Evolutionary conservation across 37 sponge, comb jelly and placozoan genomes (phyloP), one percentile per base, ranked within the genome.

Genomic region (Ianthella basta): DNA sequence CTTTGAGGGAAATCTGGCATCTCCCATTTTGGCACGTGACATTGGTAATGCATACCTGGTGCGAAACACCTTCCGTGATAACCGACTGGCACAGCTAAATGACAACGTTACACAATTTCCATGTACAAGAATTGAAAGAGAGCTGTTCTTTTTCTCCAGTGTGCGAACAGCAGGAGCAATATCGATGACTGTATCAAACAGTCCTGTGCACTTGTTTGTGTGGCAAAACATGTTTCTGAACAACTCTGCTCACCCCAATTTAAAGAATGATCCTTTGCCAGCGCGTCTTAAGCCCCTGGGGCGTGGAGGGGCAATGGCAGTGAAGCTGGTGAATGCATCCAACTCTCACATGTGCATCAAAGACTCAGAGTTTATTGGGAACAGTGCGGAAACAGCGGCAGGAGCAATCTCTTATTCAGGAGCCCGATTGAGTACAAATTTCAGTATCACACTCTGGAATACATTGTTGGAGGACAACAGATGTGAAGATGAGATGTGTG

Each of bases 1-100:
- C 23, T 91, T 91, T 34, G 53, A 75, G 53, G 53, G 37, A 14
- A 75, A 75, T 41, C 21, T 44, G 0, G 78, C 14, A 75, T 15
- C 50, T 41, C 78, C 78, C 50, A 19, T 75, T 16, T 12, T 75
- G 53, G n/a, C 38, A 19, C 23, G 5, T 19, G 78, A 75, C 44
- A n/a, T 32, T 20, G 78, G 40, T 24, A 75, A 19, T 21, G 12
- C 25, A 1, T 75, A 75, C 54, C n/a, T 75, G 1, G 54, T 75
- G 54, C 25, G 54, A 19, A 75, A 36, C 25, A 41, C 21, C 21
- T 75, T 75, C 53, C 12, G 23, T 41, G 21, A 19, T 36, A 75
- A 75, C 25, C 44, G 37, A 19, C n/a, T 75, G 14, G 15, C 23
- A 1, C 41, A 10, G 1, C 78, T 75, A 15, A 69, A 35, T 24